These are phyloP conservation scores for Eudyptes chrysolophus DNA, from an alignment of 2,113 vertebrate species.

Conservation along the genomic window DNA sequence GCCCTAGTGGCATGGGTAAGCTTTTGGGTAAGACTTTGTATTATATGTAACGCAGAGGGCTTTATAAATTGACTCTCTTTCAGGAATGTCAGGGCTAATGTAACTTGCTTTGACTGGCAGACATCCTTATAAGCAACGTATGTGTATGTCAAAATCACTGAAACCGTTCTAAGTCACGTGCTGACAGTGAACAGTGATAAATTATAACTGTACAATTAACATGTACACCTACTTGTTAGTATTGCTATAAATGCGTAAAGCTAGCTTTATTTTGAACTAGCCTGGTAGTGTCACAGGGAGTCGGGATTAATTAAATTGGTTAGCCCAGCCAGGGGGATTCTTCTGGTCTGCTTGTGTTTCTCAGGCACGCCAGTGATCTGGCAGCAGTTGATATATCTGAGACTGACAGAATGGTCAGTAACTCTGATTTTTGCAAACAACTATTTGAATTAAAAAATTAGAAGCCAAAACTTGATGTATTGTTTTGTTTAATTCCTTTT, in stretches of 20 bases:
- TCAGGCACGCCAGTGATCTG: neutral
- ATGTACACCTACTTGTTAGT: rapidly evolving
- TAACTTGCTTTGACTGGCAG: neutral
- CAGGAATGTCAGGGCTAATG: neutral
- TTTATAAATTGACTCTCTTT: neutral
- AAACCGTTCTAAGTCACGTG: rapidly evolving
- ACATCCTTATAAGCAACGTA: neutral
- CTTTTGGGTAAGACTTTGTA: neutral
- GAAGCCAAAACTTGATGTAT: neutral
- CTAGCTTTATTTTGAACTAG: neutral
- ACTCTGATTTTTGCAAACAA: neutral
- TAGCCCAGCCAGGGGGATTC: neutral
- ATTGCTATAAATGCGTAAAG: neutral
- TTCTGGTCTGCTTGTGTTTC: neutral
- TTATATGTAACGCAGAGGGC: neutral
- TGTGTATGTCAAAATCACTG: neutral
- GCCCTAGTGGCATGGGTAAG: neutral
- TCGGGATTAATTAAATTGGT: neutral
- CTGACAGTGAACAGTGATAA: neutral
- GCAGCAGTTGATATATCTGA: neutral
- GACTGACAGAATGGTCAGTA: neutral
- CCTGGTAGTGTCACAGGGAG: neutral
- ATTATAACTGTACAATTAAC: neutral
- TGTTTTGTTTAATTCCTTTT: neutral
- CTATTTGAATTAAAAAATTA: neutral